Percentiles rank a stretch among this genome's conserved stretches.
phyloP scores from a whole-genome alignment of 92 coral and sea anemone genomes.

The Actinernus sp. region DNA sequence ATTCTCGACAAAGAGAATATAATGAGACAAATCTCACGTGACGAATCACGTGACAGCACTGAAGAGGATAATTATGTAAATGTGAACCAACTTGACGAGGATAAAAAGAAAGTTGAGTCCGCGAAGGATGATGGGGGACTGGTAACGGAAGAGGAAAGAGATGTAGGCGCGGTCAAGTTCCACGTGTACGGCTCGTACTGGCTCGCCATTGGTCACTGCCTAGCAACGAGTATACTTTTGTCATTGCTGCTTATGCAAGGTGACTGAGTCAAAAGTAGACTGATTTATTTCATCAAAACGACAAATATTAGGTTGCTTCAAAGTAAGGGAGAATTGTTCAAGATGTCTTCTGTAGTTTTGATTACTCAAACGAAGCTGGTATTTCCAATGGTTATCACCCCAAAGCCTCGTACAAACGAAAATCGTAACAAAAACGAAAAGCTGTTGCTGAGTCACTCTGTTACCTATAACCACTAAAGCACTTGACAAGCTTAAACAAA shows the following conservation, averaged over 20 bases:
- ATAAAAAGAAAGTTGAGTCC: constrained; percentile 33
- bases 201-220: constrained; percentile 93
- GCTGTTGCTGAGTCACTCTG: too few species aligned
- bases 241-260: constrained; percentile 96
- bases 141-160: constrained; percentile 90
- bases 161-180: constrained; percentile 96
- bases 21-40: constrained; percentile 59
- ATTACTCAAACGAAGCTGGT: too few species aligned
- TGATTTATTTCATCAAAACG: too few species aligned
- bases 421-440: too few species aligned
- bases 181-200: constrained; percentile 97
- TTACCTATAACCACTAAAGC: too few species aligned
- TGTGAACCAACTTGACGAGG: constrained; percentile 24
- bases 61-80: constrained; percentile 16
- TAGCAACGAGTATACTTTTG: constrained; percentile 88
- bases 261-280: too few species aligned
- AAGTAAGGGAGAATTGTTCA: too few species aligned
- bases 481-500: too few species aligned
- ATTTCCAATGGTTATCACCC: too few species aligned
- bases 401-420: too few species aligned
- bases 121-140: constrained; percentile 63
- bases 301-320: too few species aligned
- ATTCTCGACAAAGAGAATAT: constrained; percentile 61
- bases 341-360: too few species aligned
- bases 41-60: constrained; percentile 8